phyloP scores from a whole-genome alignment of 2,797 vertebrate species.

The Centroberyx gerrardi region DNA sequence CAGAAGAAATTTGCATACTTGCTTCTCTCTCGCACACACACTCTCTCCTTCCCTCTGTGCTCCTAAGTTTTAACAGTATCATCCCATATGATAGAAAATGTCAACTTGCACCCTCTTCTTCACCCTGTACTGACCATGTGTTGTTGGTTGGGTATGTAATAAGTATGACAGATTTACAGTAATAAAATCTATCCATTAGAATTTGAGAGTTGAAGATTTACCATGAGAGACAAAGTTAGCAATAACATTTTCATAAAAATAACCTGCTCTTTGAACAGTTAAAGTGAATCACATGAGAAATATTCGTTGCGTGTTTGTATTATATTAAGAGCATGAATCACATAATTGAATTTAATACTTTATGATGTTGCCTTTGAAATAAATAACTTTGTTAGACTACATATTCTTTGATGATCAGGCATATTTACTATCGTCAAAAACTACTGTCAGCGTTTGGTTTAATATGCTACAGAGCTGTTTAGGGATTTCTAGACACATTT shows the following conservation, averaged over 20 bases:
- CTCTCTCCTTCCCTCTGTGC: neutral
- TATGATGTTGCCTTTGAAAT: neutral
- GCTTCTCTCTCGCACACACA: constrained; percentile 25
- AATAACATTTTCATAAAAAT: too few relatives aligned
- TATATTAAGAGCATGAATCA: too few relatives aligned
- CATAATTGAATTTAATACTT: too few relatives aligned
- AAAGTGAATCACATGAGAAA: too few relatives aligned
- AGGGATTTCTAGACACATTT: neutral
- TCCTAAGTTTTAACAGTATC: constrained; percentile 49
- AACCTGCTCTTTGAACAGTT: too few relatives aligned
- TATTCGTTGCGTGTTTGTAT: too few relatives aligned
- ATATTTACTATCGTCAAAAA: too few relatives aligned
- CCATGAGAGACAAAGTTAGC: neutral
- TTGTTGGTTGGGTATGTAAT: constrained; percentile 14
- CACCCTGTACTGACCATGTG: constrained; percentile 18
- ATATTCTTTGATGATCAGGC: too few relatives aligned
- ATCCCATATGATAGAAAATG: constrained; percentile 51
- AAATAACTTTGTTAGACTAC: neutral
- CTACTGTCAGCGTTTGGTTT: constrained; percentile 31
- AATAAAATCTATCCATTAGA: constrained; percentile 27
- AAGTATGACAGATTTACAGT: constrained; percentile 31
- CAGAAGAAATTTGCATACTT: constrained; percentile 55
- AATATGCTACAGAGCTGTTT: constrained; percentile 5
- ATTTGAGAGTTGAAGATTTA: constrained; percentile 10
- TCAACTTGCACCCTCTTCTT: constrained; percentile 30